Evolutionary conservation across 2,888 invertebrate genomes (phyloP), one percentile per base, ranked within the genome.

Genomic region (Graphium colonna): DNA sequence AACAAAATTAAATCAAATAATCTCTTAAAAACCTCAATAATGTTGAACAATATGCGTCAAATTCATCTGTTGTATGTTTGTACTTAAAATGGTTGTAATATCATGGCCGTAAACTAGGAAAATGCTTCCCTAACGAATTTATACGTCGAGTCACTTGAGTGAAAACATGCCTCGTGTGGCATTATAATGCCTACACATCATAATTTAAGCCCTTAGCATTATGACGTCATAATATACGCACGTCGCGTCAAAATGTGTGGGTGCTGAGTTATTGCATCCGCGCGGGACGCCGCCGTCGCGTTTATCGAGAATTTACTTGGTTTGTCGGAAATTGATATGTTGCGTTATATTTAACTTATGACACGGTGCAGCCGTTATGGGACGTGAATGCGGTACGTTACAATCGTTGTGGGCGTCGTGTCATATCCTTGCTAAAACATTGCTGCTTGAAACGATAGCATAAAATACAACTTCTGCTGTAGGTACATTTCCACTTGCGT

Each of bases 351-450:
- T 33, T 16, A 52, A 49, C 13, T 51, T 39, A 54, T 12, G 41
- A 55, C 46, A 48, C 28, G 28, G 40, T 50, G 31, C 56, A 53
- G 54, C 63, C 59, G 61, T 64, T 64, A 65, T 61, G 31, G 33
- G 52, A 44, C 8, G 3, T 33, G 17, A 28, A 39, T 51, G 39
- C 31, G 39, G 18, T n/a, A 38, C 38, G 15, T 47, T 44, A 42
- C 12, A 50, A 21, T 21, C 8, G 15, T n/a, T 5, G 16, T 17
- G 1, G 17, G 9, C 12, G 10, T 1, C 1, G 5, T 41, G n/a
- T 3, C 9, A 5, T 41, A 2, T 7, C 17, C 17, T 42, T 42
- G 18, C 12, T 4, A 18, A 40, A 17, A 8, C 1, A 9, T 21
- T 43, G 9, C 13, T 8, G 26, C 5, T 43, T 26, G 26, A 21